Conservation (phyloP, 1,140 invertebrate species). For the Musca vetustissima region DNA sequence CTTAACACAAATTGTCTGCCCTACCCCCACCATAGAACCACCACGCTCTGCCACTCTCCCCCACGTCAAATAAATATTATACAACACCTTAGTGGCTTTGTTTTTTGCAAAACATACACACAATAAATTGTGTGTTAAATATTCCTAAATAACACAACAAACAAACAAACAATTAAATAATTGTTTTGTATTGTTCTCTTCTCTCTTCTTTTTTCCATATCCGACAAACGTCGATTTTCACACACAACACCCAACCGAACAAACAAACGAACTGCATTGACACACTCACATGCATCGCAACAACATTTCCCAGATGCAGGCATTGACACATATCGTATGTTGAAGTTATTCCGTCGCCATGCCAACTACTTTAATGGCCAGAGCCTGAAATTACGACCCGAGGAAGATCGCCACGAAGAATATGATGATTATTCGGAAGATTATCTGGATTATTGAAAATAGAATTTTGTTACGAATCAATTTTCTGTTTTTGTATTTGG, state of each 20-base stretch:
- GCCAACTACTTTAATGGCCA: slow-evolving; percentile 53
- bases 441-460: slow-evolving; percentile 14
- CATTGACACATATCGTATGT: slow-evolving; percentile 54
- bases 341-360: slow-evolving; percentile 51
- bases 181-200: slow-evolving; percentile 11
- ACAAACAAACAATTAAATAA: background rate
- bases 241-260: slow-evolving; percentile 2
- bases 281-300: background rate
- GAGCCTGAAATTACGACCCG: slow-evolving; percentile 51
- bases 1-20: too few relatives aligned
- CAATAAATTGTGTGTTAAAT: too few relatives aligned
- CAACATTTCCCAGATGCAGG: slow-evolving; percentile 31
- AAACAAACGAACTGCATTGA: background rate
- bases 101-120: background rate
- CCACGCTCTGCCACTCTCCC: too few relatives aligned
- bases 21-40: too few relatives aligned
- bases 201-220: slow-evolving; percentile 3
- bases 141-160: background rate
- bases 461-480: background rate
- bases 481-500: slow-evolving; percentile 2
- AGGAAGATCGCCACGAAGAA: slow-evolving; percentile 19
- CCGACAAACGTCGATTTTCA: background rate
- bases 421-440: background rate
- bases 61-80: too few relatives aligned
- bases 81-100: too few relatives aligned